Evolutionary conservation across 2,113 vertebrate species (phyloP).

Genomic region (Recurvirostra avosetta): DNA sequence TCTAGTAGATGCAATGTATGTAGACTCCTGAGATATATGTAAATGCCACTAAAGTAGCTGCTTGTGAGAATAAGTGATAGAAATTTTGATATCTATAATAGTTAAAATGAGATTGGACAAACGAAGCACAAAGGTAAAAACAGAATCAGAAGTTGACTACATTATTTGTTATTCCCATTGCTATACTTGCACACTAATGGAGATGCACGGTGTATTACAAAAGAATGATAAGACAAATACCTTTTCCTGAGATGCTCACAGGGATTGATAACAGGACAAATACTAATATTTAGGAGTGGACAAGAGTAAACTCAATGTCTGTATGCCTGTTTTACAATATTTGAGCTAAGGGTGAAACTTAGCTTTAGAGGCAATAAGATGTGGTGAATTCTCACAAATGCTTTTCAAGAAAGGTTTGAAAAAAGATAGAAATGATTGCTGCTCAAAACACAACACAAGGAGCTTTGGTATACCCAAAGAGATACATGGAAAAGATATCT

Average conservation of each 20-base stretch:
- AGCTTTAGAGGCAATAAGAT: not conserved
- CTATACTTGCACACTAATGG: not conserved
- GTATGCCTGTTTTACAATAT: not conserved
- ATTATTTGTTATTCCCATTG: not conserved
- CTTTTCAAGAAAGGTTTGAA: not conserved
- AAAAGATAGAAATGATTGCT: not conserved
- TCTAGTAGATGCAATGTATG: not conserved
- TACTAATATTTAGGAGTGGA: not conserved
- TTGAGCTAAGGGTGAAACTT: not conserved
- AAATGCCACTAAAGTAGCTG: not conserved
- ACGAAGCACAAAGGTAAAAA: not conserved
- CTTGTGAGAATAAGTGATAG: not conserved
- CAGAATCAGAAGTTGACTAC: not conserved
- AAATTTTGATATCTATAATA: not conserved
- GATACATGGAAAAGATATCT: not conserved
- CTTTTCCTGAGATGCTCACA: not conserved
- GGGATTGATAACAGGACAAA: not conserved
- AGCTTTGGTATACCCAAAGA: not conserved
- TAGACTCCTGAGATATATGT: not conserved
- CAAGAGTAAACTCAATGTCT: not conserved
- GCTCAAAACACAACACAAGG: not conserved
- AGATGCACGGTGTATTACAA: accelerated
- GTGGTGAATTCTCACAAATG: not conserved
- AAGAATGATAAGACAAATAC: not conserved
- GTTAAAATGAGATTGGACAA: not conserved